Conservation (phyloP, 2,797 vertebrate genomes). For the Coilia nasus region DNA sequence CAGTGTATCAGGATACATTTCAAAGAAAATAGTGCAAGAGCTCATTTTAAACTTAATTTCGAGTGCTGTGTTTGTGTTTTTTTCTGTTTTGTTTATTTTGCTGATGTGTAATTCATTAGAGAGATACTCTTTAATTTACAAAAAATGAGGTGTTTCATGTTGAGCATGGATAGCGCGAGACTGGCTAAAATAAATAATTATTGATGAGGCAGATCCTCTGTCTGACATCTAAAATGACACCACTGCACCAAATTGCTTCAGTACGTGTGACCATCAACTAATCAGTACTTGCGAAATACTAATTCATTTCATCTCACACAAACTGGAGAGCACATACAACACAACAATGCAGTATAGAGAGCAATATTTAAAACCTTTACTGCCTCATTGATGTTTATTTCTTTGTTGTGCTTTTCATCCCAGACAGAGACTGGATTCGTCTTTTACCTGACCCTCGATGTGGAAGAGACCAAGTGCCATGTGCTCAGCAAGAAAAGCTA, state of each 20-base stretch:
- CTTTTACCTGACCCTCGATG: conserved; percentile 72
- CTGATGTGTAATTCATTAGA: neutral
- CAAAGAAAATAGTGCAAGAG: too few species aligned
- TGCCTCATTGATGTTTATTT: conserved; percentile 28
- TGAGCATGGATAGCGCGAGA: neutral
- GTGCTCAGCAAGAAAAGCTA: conserved; percentile 66
- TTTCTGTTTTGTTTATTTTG: neutral
- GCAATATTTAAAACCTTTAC: neutral
- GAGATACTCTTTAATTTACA: neutral
- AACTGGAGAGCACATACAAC: neutral
- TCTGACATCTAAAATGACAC: neutral
- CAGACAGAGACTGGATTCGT: conserved; percentile 51
- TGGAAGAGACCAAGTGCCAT: conserved; percentile 75
- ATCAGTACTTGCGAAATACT: too few species aligned
- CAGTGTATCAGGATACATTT: too few species aligned
- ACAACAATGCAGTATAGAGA: neutral
- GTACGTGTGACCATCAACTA: neutral
- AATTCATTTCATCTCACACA: neutral
- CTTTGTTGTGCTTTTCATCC: neutral
- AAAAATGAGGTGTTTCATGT: neutral
- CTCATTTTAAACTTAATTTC: too few species aligned
- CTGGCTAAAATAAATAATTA: neutral
- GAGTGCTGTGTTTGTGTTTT: too few species aligned
- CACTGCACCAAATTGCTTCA: neutral
- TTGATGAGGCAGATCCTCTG: neutral